Evolutionary conservation across 2,113 vertebrate species (phyloP), one percentile per base, ranked within the genome.

Genomic region (Calidris pugnax): DNA sequence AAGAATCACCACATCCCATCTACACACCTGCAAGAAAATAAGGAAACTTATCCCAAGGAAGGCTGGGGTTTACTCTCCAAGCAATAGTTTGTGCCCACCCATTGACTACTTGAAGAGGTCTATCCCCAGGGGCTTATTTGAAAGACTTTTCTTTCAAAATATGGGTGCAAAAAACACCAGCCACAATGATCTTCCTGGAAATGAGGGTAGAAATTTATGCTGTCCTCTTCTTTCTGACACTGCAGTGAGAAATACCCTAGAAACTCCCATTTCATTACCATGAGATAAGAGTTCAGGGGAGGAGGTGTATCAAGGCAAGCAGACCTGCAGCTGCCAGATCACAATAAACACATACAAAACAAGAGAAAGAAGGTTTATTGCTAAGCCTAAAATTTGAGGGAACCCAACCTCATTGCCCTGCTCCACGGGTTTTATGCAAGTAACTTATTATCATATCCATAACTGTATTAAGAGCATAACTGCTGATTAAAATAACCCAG

Each of bases 151-250:
- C 33, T 73, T 72, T 62, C 53, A 51, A 86, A 82, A 35, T 9
- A 35, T 2, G 11, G 47, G 2, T 27, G 41, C 7, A 80, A 41
- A 57, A 71, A 18, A 10, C 59, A 41, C 5, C 39, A 43, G 28
- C 35, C 9, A 4, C 2, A 0, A 7, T 18, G 35, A 26, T 51
- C 11, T 35, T 75, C 21, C 48, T 50, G 14, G 33, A 87, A 86
- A 60, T 0, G 0, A 79, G 10, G 23, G 24, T 35, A 69, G 63
- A 82, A 87, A 8, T 56, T 30, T 14, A 19, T 33, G 28, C 30
- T 75, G 26, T 10, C 20, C 21, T 35, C 17, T 84, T 22, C 23
- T 82, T 77, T 47, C 26, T 82, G 62, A 43, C 28, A 43, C 35
- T 26, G 17, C 35, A 41, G 6, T 21, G 13, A 86, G 24, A 91